Base-by-base conservation (phyloP, 2,888 invertebrate genomes). In the Amphipoea oculea region DNA sequence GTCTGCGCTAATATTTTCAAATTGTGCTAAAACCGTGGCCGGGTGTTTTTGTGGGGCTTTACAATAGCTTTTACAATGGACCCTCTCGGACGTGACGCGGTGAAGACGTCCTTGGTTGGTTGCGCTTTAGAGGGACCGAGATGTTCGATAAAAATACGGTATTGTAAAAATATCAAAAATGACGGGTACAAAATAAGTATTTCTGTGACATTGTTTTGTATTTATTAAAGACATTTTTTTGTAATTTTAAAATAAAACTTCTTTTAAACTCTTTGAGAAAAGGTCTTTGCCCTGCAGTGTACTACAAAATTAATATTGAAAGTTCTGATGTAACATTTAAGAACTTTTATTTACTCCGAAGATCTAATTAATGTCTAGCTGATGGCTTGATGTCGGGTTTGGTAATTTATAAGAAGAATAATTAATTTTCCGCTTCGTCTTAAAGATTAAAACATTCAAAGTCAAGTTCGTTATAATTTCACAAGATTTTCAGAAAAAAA, bases 1-100 rank as follows among this genome's bases (percentile, higher is more conserved):
- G 51, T 70, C 54, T 68, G 65, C 51, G 54, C 69, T 70, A 81
- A 81, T 86, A 73, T 85, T 83, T 76, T 76, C 0, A 67, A 71
- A 69, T 66, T 74, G 66, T 42, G 62, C 42, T 74, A 62, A 69
- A 79, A 74, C 54, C 42, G 42, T 11, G 40, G 51, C 54, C 23
- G 54, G 11, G 48, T 54, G 4, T 68, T 80, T 66, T 77, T 78
- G 62, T 17, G 17, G 40, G 36, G 36, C 14, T 60, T 72, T 83
- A 71, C 74, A 79, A 81, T 75, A 76, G 72, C 70, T 51, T 62
- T 78, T 73, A 73, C 70, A 70, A 78, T 73, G 67, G 73, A 72
- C 45, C 57, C 70, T 79, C 36, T 14, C 68, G 42, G 57, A 57
- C 73, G 81, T 82, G 85, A 66, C 62, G 71, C n/a, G 51, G 9